phyloP scores from a whole-genome alignment of 2,888 invertebrate species.

The Zhuqinia jingwanae region DNA sequence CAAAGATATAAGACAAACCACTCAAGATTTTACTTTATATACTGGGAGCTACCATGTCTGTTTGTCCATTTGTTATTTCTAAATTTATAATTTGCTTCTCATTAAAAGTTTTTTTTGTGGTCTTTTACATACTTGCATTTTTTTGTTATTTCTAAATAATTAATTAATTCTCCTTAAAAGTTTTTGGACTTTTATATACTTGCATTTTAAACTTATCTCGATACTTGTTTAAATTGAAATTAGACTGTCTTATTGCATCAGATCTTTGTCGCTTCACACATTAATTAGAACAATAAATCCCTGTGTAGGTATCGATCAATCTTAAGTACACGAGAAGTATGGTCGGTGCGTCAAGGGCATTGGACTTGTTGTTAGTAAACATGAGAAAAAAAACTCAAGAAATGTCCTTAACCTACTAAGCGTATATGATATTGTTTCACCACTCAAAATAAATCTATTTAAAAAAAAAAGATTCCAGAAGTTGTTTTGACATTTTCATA shows the following conservation, averaged over 20 bases:
- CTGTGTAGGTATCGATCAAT: constrained; percentile 16
- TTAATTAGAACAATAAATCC: constrained; percentile 34
- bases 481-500: too few species aligned
- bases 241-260: not conserved
- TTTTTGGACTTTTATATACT: too few species aligned
- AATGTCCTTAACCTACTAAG: constrained; percentile 26
- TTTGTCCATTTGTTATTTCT: too few species aligned
- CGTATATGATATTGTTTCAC: not conserved
- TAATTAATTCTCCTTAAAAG: too few species aligned
- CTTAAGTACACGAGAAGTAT: not conserved
- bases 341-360: not conserved
- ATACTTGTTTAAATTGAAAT: not conserved
- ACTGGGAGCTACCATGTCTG: too few species aligned
- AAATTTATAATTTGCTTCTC: too few species aligned
- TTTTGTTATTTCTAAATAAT: too few species aligned
- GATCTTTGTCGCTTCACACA: not conserved
- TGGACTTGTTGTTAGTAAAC: constrained; percentile 17
- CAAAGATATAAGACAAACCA: too few species aligned
- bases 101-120: too few species aligned
- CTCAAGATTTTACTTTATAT: too few species aligned
- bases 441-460: not conserved
- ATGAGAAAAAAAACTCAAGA: not conserved
- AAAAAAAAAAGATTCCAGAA: constrained; percentile 25
- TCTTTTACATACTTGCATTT: too few species aligned
- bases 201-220: too few species aligned